A percentile compares a stretch with the other conserved stretches of the same genome.
Evolutionary conservation across 64 coral and sea anemone genomes (phyloP).

Genomic region (Pocillopora damicornis): DNA sequence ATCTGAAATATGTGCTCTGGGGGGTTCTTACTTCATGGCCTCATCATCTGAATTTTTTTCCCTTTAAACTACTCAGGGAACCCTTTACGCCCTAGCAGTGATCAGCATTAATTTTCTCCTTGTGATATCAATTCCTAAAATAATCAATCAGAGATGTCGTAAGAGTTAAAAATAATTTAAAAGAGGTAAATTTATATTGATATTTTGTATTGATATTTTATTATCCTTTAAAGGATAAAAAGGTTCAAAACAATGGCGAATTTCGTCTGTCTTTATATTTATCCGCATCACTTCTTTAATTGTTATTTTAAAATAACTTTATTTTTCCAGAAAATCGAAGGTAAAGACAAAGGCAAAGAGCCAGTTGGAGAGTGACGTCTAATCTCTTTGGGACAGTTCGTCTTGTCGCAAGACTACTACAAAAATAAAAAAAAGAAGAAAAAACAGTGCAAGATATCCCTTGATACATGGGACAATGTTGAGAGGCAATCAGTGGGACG

Average conservation of each 20-base stretch:
- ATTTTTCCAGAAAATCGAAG: slow-evolving; percentile 13
- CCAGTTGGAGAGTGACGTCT: slow-evolving; percentile 6
- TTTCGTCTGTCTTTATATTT: slow-evolving; percentile 10
- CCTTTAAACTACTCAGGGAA: not conserved
- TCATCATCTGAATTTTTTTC: slow-evolving; percentile 1
- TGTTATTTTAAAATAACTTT: slow-evolving; percentile 14
- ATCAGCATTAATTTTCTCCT: slow-evolving; percentile 11
- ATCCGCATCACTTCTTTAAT: slow-evolving; percentile 10
- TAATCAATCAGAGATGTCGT: too few species aligned
- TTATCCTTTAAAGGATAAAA: not conserved
- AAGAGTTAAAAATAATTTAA: too few species aligned
- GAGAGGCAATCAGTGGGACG: slow-evolving; percentile 14
- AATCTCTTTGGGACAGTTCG: slow-evolving; percentile 6
- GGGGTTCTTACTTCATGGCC: slow-evolving; percentile 10
- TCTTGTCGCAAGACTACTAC: not conserved
- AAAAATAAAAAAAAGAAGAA: slow-evolving; percentile 3
- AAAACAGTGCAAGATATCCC: slow-evolving; percentile 12
- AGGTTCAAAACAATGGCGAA: not conserved
- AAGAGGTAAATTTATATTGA: not conserved
- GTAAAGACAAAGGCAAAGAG: slow-evolving; percentile 16
- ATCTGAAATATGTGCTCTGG: slow-evolving; percentile 6
- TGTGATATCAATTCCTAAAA: not conserved
- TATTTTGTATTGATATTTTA: not conserved
- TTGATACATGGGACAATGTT: slow-evolving; percentile 14
- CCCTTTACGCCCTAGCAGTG: not conserved